These are phyloP conservation scores for Chrysaora quinquecirrha DNA, from an alignment of 30 jellyfish, hydroid and myxozoan species.

Conservation along the genomic window DNA sequence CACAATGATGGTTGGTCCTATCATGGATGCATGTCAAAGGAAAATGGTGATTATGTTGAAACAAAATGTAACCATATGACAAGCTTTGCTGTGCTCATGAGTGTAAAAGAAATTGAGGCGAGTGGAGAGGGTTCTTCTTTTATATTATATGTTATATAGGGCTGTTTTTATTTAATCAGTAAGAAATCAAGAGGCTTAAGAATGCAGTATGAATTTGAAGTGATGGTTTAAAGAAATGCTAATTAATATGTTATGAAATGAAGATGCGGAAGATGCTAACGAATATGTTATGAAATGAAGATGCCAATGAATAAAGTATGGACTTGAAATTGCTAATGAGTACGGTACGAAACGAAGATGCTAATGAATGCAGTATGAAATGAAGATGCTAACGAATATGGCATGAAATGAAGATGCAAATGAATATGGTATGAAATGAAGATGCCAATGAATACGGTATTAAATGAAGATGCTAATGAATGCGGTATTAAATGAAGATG, in stretches of 20 bases:
- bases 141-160: neutral
- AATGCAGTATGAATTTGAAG: too few species aligned
- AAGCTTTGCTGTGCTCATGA: slow-evolving; percentile 86
- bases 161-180: neutral
- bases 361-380: too few species aligned
- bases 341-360: too few species aligned
- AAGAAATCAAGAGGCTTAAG: neutral
- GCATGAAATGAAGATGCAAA: too few species aligned
- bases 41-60: slow-evolving; percentile 32
- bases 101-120: slow-evolving; percentile 69
- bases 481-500: too few species aligned
- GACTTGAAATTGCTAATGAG: too few species aligned
- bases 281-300: too few species aligned
- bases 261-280: neutral
- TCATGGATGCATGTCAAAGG: slow-evolving; percentile 56
- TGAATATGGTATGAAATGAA: too few species aligned
- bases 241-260: neutral
- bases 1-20: slow-evolving; percentile 62
- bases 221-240: neutral
- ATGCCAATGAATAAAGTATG: too few species aligned
- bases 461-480: too few species aligned
- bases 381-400: too few species aligned
- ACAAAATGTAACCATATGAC: slow-evolving; percentile 83
- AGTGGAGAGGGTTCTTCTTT: neutral
- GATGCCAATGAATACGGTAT: too few species aligned